Percentiles rank a stretch among this genome's conserved stretches.
These are phyloP conservation scores for Coregonus suidteri DNA, from an alignment of 2,797 vertebrate genomes.

Conservation along the genomic window DNA sequence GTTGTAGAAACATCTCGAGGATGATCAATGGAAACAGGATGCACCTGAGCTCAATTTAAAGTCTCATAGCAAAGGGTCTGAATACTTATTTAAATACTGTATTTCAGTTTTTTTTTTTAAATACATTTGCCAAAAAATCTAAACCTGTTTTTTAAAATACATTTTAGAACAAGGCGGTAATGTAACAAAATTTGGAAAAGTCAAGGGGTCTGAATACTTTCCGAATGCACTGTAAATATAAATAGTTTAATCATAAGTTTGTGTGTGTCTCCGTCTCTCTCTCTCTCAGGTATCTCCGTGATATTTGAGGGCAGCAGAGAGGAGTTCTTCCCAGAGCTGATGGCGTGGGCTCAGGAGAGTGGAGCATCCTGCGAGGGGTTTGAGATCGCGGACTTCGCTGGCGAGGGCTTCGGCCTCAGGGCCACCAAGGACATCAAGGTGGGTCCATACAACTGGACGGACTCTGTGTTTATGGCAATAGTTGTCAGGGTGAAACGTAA, in stretches of 20 bases:
- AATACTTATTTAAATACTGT: too few relatives aligned
- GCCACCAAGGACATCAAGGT: constrained; percentile 95
- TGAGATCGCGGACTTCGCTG: constrained; percentile 85
- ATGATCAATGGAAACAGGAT: too few relatives aligned
- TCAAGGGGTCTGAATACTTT: too few relatives aligned
- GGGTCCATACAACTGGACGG: constrained; percentile 12
- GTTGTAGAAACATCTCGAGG: too few relatives aligned
- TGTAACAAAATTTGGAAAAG: too few relatives aligned
- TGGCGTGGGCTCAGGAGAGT: constrained; percentile 89
- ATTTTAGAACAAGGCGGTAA: too few relatives aligned
- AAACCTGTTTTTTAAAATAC: too few relatives aligned
- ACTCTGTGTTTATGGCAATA: not conserved
- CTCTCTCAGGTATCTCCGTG: constrained; percentile 83
- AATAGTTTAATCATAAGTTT: constrained; percentile 11
- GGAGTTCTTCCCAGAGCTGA: constrained; percentile 88
- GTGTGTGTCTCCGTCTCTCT: not conserved
- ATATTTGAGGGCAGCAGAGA: constrained; percentile 91
- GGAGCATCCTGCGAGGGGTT: constrained; percentile 90
- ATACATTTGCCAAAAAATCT: too few relatives aligned
- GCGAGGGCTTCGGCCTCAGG: constrained; percentile 90
- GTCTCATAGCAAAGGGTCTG: too few relatives aligned
- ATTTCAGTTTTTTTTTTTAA: too few relatives aligned
- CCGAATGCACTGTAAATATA: constrained; percentile 80
- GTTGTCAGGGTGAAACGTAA: too few relatives aligned
- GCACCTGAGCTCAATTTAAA: too few relatives aligned